Evolutionary conservation across 2,797 vertebrate species (phyloP).

Genomic region (Catharus ustulatus): DNA sequence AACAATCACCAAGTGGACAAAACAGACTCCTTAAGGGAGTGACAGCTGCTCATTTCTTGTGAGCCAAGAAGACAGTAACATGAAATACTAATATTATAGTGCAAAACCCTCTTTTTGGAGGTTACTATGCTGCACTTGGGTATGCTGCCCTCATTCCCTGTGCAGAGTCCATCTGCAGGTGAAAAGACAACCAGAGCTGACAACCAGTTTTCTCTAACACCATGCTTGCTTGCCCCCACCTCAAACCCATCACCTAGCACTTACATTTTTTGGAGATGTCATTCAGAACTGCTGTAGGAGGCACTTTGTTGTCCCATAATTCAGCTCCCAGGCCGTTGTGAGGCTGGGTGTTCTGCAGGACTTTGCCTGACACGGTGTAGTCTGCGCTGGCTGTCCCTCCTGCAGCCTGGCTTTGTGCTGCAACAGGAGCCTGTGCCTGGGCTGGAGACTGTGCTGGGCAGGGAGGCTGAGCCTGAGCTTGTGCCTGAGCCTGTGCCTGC

Average conservation of each 20-base stretch:
- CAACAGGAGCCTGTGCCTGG: conserved; percentile 69
- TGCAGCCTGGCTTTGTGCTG: conserved; percentile 60
- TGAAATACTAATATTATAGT: neutral
- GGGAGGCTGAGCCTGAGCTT: conserved; percentile 62
- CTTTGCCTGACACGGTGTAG: conserved; percentile 77
- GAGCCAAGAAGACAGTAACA: neutral
- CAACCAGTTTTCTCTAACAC: neutral
- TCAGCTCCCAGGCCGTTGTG: conserved; percentile 89
- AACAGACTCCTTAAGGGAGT: neutral
- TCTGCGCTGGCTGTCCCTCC: conserved; percentile 68
- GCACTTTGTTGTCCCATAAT: conserved; percentile 94
- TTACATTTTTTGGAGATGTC: conserved; percentile 95
- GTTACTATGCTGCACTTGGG: neutral
- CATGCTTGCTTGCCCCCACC: accelerated
- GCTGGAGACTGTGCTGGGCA: conserved; percentile 74
- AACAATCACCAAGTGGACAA: neutral
- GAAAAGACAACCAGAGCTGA: neutral
- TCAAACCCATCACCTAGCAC: conserved; percentile 50
- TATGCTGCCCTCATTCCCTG: neutral
- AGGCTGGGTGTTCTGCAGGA: conserved; percentile 78
- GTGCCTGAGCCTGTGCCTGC: conserved; percentile 72
- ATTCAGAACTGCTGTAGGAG: conserved; percentile 82
- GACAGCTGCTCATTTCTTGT: neutral
- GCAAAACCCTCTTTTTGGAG: neutral
- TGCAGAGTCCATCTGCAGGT: neutral